Conservation (phyloP, 2,113 vertebrate genomes). For the Athene noctua region DNA sequence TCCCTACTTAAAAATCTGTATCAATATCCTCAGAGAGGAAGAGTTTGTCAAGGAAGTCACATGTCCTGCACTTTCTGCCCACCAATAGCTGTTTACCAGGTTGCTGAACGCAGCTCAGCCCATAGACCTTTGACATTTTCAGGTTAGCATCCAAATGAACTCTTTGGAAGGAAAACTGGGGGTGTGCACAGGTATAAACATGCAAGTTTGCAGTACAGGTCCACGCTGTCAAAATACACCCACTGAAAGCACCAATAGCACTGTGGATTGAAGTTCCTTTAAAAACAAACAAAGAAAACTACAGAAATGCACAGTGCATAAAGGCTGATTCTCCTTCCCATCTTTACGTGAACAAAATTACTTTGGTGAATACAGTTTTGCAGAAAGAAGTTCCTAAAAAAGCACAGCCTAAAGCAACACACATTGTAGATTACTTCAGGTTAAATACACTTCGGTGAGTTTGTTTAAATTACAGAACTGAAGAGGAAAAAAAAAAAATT, state of each 20-base stretch:
- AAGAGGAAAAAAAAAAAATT: background rate
- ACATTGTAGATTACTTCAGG: background rate
- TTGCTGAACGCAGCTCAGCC: background rate
- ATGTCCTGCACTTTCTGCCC: background rate
- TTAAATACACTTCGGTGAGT: slow-evolving; percentile 11
- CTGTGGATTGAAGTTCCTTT: background rate
- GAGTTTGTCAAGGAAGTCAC: background rate
- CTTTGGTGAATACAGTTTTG: background rate
- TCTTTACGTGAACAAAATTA: background rate
- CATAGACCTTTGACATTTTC: slow-evolving; percentile 24
- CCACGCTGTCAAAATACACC: background rate
- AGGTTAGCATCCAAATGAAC: background rate
- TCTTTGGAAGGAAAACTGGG: background rate
- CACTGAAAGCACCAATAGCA: background rate
- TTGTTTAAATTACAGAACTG: background rate
- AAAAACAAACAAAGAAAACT: background rate
- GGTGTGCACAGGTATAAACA: accelerated
- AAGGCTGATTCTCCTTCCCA: background rate
- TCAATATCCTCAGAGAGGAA: background rate
- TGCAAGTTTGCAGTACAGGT: background rate
- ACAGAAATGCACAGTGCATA: accelerated
- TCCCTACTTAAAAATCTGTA: background rate
- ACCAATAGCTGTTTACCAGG: background rate
- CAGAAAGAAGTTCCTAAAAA: background rate
- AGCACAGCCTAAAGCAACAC: background rate